Evolutionary conservation across 2,113 vertebrate species (phyloP).

Genomic region (Chascanopsetta lugubris): DNA sequence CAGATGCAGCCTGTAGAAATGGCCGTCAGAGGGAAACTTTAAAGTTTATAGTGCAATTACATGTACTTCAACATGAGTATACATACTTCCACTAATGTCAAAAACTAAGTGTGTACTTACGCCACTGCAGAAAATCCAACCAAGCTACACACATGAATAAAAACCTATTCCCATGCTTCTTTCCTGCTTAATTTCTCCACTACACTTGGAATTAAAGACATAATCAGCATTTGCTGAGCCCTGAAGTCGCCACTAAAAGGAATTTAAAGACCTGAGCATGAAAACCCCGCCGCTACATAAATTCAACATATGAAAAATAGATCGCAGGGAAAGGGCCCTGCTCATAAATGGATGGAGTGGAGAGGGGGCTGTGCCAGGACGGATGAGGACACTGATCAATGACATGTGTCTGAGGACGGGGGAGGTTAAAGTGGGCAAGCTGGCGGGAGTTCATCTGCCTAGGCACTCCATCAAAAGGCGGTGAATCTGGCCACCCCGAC

Average conservation of each 20-base stretch:
- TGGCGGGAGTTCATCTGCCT: constrained; percentile 55
- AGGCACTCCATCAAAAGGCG: constrained; percentile 65
- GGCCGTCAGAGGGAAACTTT: no score
- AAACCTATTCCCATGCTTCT: not conserved
- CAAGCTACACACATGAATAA: not conserved
- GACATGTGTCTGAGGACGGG: constrained; percentile 48
- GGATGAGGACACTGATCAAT: constrained; percentile 53
- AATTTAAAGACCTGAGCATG: not conserved
- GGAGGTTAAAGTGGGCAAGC: constrained; percentile 57
- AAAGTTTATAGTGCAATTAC: no score
- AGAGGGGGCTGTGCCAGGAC: constrained; percentile 28
- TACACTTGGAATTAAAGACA: not conserved
- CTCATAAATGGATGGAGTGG: constrained; percentile 30
- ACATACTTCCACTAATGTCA: no score
- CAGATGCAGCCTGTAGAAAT: no score
- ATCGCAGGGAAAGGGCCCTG: constrained; percentile 8
- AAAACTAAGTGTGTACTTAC: no score
- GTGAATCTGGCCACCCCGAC: constrained; percentile 46
- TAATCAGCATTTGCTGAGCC: not conserved
- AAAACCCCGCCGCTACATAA: constrained; percentile 6
- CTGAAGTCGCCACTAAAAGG: constrained; percentile 1
- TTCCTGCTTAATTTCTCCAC: not conserved
- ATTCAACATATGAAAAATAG: constrained; percentile 23
- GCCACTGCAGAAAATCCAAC: no score
- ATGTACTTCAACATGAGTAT: no score